Evolutionary conservation across 2,888 invertebrate genomes (phyloP), one percentile per base, ranked within the genome.

Genomic region (Acleris laterana): DNA sequence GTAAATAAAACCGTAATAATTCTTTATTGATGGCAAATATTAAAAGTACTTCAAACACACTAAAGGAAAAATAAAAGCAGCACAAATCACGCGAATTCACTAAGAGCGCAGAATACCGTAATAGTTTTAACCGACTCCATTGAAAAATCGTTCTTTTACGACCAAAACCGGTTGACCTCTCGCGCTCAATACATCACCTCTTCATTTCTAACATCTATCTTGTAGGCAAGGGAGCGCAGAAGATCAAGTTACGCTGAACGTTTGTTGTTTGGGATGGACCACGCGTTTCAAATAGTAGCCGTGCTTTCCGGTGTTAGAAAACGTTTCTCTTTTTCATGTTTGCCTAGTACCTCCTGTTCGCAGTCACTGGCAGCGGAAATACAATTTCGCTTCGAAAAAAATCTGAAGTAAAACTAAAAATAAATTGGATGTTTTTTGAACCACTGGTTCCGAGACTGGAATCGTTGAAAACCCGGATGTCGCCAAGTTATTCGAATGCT

Each of bases 261-360:
- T 52, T 20, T 53, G 38, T 59, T 70, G 70, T 77, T 77, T 77
- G 74, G 72, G 76, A 77, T 74, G 76, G 76, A 74, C 76, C 70
- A 63, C 71, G 75, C 74, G 77, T 74, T 77, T 71, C 75, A 74
- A 77, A 78, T 78, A 76, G 74, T 69, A 71, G 70, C 70, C 77
- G 74, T 76, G 76, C 74, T 80, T 79, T 78, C 76, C 77, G 77
- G 75, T 77, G 77, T 77, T 75, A 78, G 77, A 74, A 77, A 78
- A 74, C 76, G 72, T 74, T 74, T 71, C 76, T 74, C 75, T 77
- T 78, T 78, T 78, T 65, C 74, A 79, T 81, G 79, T 77, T 71
- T 68, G 59, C 77, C 79, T 79, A 76, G 77, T 79, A 77, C 71
- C 73, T 72, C 63, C 69, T 63, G 73, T 70, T 68, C 53, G 61